Base-by-base conservation (phyloP, 23 tunicate species). In the Trididemnum miniatum region DNA sequence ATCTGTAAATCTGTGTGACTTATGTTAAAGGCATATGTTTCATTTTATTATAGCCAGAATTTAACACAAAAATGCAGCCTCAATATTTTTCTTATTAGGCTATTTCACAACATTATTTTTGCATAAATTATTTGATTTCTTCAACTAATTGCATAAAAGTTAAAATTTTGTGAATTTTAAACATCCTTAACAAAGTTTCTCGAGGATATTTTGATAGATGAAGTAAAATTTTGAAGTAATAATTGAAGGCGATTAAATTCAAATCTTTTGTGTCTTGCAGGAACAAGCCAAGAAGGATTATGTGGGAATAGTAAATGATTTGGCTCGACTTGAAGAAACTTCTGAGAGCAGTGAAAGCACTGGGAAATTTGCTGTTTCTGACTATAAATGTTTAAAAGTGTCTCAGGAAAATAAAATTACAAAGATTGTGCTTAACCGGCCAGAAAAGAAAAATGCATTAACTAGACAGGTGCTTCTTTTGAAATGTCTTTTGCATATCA, bases 201-300 rank as follows among this genome's bases (percentile, higher is more conserved):
- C 23, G 26, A 15, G 29, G 23, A 65, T 22, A 18, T 25, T n/a
- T 18, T 18, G 20, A 18, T 51, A 18, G 18, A 51, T 18, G 59
- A 51, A 20, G 18, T 18, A 51, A n/a, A n/a, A n/a, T n/a, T n/a
- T n/a, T n/a, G n/a, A n/a, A n/a, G n/a, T n/a, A n/a, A n/a, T 34
- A 29, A 15, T n/a, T n/a, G n/a, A n/a, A n/a, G n/a, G n/a, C n/a
- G n/a, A n/a, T n/a, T n/a, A n/a, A n/a, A n/a, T n/a, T n/a, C n/a
- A n/a, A n/a, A n/a, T 49, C 18, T 49, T 49, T 49, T 12, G 57
- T 49, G 18, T 49, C 18, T 12, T 9, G 40, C 51, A 83, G 92
- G 98, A 93, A 77, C 94, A 88, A 34, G 98, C 98, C 40, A 93
- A 93, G 54, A 33, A 76, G 31, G 87, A 76, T 63, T 93, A 93